Base-by-base conservation (phyloP, 2,797 vertebrate species). In the Macropodus opercularis region DNA sequence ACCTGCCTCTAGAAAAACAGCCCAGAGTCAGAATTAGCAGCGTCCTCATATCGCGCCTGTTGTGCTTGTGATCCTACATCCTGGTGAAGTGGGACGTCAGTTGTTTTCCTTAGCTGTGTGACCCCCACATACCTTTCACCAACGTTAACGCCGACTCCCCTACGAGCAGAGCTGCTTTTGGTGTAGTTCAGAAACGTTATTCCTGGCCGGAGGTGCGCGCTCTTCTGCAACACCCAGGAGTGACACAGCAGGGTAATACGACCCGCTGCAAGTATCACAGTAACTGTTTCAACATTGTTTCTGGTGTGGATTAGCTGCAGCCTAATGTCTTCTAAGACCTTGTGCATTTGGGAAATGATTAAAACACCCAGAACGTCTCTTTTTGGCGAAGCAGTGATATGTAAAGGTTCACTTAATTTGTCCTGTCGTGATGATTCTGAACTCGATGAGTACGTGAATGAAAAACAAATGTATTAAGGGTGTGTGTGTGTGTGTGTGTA, bases 151-250 rank as follows among this genome's bases (percentile, higher is more conserved):
- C 49, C 58, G 77, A 85, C 75, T 76, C 56, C 62, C 80, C 72
- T 71, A 56, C 57, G 53, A 77, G 77, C 60, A 63, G 39, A 77
- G 51, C 65, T 77, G 49, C 51, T 62, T 87, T 77, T 51, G 61
- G 39, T 70, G 72, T 52, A 36, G 46, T 82, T 68, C 70, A 54
- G 75, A 83, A 75, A 81, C 84, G 67, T 89, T 90, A 83, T 86
- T 87, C 22, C 87, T 89, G 87, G 87, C 86, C 46, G 17, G 68
- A 65, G 67, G 55, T 65, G 64, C 27, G 3, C 8, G 62, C 61
- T 83, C 72, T 89, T 85, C 87, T 85, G 85, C 85, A 90, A 89
- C 86, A 85, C 84, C 80, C 81, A 55, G 56, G 84, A 83, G 87
- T 86, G 85, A 86, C 86, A 87, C 74, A 75, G 80, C 84, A 69